phyloP scores from a whole-genome alignment of 2,888 invertebrate species.

The Sisyra nigra region DNA sequence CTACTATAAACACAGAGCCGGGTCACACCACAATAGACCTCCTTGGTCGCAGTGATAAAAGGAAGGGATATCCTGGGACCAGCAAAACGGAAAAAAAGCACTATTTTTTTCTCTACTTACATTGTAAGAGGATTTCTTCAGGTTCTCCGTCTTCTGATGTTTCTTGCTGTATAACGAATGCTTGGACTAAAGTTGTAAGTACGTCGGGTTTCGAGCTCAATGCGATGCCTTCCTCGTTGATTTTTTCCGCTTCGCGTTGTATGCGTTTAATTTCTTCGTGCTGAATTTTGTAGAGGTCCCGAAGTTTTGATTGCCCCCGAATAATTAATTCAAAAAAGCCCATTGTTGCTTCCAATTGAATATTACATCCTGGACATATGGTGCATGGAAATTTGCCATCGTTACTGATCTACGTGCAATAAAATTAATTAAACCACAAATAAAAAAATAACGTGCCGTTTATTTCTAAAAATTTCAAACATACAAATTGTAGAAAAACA shows the following conservation, averaged over 20 bases:
- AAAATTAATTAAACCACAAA: background rate
- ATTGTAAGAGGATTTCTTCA: slow-evolving; percentile 33
- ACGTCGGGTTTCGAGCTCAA: slow-evolving; percentile 26
- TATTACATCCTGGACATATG: slow-evolving; percentile 61
- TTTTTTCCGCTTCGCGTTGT: slow-evolving; percentile 15
- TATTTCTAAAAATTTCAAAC: background rate
- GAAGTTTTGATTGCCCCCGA: slow-evolving; percentile 46
- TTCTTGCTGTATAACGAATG: slow-evolving; percentile 11
- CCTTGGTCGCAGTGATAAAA: too few relatives aligned
- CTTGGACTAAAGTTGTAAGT: slow-evolving; percentile 19
- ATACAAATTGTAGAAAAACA: background rate
- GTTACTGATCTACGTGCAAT: slow-evolving; percentile 39
- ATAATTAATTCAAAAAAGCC: slow-evolving; percentile 57
- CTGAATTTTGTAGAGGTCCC: slow-evolving; percentile 31
- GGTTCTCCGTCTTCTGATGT: slow-evolving; percentile 19
- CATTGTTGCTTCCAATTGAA: slow-evolving; percentile 56
- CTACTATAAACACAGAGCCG: too few relatives aligned
- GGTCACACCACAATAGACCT: too few relatives aligned
- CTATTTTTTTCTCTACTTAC: too few relatives aligned
- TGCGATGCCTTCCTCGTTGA: slow-evolving; percentile 18
- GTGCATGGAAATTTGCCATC: slow-evolving; percentile 53
- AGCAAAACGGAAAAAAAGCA: too few relatives aligned
- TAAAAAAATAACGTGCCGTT: background rate
- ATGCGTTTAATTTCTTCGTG: slow-evolving; percentile 24
- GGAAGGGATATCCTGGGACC: too few relatives aligned